These are phyloP conservation scores for Bugula neritina DNA, from an alignment of 2,888 invertebrate genomes.

Conservation along the genomic window DNA sequence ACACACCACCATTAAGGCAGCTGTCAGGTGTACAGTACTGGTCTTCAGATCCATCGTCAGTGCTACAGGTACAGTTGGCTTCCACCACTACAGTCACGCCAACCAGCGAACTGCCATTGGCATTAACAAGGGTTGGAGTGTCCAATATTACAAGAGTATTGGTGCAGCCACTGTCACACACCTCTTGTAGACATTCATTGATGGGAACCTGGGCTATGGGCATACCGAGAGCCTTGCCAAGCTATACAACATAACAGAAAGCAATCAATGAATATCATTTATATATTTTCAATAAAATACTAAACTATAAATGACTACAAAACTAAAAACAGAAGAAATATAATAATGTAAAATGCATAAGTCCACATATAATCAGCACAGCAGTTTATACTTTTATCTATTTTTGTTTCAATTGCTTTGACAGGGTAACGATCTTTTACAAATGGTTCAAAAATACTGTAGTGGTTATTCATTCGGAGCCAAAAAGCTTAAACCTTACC, in stretches of 20 bases:
- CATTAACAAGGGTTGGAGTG: constrained; percentile 72
- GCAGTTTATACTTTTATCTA: no score
- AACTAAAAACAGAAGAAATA: background rate
- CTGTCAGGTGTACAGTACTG: constrained; percentile 63
- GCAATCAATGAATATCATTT: no score
- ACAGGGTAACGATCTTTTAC: no score
- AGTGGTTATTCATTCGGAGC: no score
- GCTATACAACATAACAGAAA: no score
- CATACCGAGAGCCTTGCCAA: constrained; percentile 69
- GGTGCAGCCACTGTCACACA: constrained; percentile 69
- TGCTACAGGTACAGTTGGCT: constrained; percentile 87
- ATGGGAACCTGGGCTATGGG: constrained; percentile 97
- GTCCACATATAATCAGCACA: no score
- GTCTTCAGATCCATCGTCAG: constrained; percentile 79
- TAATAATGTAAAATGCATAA: no score
- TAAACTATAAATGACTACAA: background rate
- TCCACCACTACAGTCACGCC: constrained; percentile 88
- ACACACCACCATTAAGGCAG: constrained; percentile 93
- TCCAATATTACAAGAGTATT: constrained; percentile 67
- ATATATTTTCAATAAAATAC: no score
- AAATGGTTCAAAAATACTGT: no score
- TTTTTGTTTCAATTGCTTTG: no score
- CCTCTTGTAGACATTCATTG: constrained; percentile 56
- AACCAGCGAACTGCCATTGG: constrained; percentile 91
- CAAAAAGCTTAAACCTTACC: constrained; percentile 57